Base-by-base conservation (phyloP, 2,797 vertebrate species). In the Lycodopsis pacificus region DNA sequence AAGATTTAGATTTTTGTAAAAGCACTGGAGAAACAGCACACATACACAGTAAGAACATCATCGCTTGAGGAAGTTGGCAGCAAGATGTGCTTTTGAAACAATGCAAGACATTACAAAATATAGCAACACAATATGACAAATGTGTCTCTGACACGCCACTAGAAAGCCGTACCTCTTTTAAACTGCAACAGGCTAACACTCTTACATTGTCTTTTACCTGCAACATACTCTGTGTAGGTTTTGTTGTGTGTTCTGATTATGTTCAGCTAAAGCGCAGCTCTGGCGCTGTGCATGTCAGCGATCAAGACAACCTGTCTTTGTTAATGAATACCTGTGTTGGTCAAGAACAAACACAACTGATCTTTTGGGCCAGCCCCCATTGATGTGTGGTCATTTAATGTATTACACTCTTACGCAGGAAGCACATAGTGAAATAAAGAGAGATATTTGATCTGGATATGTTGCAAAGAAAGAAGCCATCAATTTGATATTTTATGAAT, bases 301-400 rank as follows among this genome's bases (percentile, higher is more conserved):
- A 58, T 64, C 34, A 71, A 54, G 15, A 53, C 11, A 56, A 3
- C 13, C 12, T 38, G 9, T 63, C 44, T 17, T 32, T 62, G 8
- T 27, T 44, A 49, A 34, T 42, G 34, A 75, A 57, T 49, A 22
- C 34, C 49, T 66, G 11, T 49, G 17, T 27, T 67, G 14, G 49
- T 67, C 54, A 74, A 82, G 56, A 66, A 54, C 71, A 59, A 32
- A 27, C 54, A 30, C 17, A 40, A 11, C 19, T 13, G 1, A 15
- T 57, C 7, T 13, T 56, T 1, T 22, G 7, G 7, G 8, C 14
- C 51, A 44, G 56, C n/a, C n/a, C n/a, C n/a, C n/a, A n/a, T n/a
- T n/a, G n/a, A n/a, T 40, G 53, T 5, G 7, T 25, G 61, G 1
- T 3, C 56, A 19, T 42, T 40, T 2, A 7, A 30, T 25, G 5